These are phyloP conservation scores for Leptopilina syphax DNA, from an alignment of 2,888 invertebrate genomes.

Conservation along the genomic window DNA sequence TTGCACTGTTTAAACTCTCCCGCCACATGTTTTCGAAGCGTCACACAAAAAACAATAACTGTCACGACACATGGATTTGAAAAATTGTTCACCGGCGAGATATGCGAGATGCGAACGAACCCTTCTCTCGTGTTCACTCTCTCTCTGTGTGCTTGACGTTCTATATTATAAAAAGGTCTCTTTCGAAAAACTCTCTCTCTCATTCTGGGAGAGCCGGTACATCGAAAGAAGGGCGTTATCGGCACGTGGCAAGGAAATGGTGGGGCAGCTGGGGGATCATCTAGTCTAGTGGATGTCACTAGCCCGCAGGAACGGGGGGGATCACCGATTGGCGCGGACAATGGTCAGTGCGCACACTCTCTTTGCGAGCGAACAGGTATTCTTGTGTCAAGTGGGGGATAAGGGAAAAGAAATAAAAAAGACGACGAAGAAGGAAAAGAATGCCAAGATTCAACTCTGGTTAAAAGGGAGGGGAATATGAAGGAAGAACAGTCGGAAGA, in stretches of 20 bases:
- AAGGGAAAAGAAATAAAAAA: slow-evolving; percentile 40
- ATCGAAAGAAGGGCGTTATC: slow-evolving; percentile 65
- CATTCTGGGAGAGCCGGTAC: slow-evolving; percentile 47
- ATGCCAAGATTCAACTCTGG: slow-evolving; percentile 43
- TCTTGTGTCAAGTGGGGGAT: slow-evolving; percentile 50
- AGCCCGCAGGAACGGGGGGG: slow-evolving; percentile 51
- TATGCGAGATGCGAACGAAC: slow-evolving; percentile 33
- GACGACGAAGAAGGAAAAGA: slow-evolving; percentile 40
- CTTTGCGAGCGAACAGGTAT: slow-evolving; percentile 52
- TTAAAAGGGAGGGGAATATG: slow-evolving; percentile 27
- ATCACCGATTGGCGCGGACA: slow-evolving; percentile 64
- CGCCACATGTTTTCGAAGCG: slow-evolving; percentile 49
- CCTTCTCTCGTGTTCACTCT: slow-evolving; percentile 47
- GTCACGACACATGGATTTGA: slow-evolving; percentile 42
- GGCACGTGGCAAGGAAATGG: slow-evolving; percentile 68
- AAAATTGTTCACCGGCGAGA: slow-evolving; percentile 48
- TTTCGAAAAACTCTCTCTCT: slow-evolving; percentile 50
- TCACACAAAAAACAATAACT: slow-evolving; percentile 43
- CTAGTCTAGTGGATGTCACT: slow-evolving; percentile 54
- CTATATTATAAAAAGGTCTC: slow-evolving; percentile 49
- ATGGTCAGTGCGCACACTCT: slow-evolving; percentile 60
- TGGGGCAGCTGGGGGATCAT: slow-evolving; percentile 56
- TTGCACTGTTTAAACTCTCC: slow-evolving; percentile 45
- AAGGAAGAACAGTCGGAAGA: slow-evolving; percentile 46
- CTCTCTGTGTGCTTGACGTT: slow-evolving; percentile 44